Evolutionary conservation across 1,140 invertebrate species (phyloP), one percentile per base, ranked within the genome.

Genomic region (Pseudomyrmex flavicornis): DNA sequence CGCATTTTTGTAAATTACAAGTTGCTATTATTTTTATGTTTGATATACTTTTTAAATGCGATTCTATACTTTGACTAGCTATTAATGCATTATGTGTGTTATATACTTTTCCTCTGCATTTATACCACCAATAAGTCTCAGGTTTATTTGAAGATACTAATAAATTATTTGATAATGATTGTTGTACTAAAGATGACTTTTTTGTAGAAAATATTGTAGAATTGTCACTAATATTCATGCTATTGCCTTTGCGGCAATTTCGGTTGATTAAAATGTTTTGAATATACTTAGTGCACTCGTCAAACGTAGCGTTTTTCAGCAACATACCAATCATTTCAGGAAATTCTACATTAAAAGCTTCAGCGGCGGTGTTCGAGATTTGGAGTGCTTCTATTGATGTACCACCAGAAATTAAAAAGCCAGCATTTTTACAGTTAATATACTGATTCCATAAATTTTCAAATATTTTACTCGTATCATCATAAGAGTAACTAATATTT

Each of bases 1-100:
- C 95, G 95, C 97, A 97, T 91, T 97, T 97, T 69, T 95, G 93
- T 66, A 97, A 95, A 92, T 97, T 91, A 91, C 94, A 95, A 56
- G 75, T 58, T 92, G 90, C 89, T 84, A 92, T n/a, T 83, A 91
- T 50, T 35, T 72, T 17, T 75, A 92, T 82, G 56, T 69, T 88
- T 9, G 82, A 82, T 61, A 87, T 68, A 80, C 54, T 17, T 74
- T 77, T 17, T 12, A 72, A 20, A 76, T 70, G 66, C 56, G 12
- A 73, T 74, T 74, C 35, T 15, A 7, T 72, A 50, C 15, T 22
- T 15, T 72, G 59, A n/a, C 65, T 12, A 56, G 17, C 8, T n/a
- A 62, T 54, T 61, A n/a, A n/a, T 59, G 13, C 20, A 35, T 65
- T 13, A 2, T 35, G 35, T 7, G 35, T 35, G 10, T 7, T 56